phyloP scores from a whole-genome alignment of 92 coral and sea anemone genomes.

The Porites cylindrica region DNA sequence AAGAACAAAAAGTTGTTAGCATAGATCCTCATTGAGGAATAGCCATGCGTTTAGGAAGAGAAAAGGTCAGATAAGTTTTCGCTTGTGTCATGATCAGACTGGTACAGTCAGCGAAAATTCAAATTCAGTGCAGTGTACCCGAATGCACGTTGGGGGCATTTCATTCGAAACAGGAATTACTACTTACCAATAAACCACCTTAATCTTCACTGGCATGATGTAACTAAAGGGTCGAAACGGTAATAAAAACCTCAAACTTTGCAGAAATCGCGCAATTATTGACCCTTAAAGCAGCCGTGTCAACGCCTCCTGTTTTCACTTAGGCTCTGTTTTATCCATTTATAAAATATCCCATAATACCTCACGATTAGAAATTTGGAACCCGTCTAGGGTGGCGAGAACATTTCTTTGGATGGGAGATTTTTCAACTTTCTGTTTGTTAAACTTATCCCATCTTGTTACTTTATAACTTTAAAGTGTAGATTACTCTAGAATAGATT shows the following conservation, averaged over 20 bases:
- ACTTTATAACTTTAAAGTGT: no score
- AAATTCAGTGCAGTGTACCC: no score
- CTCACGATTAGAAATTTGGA: neutral
- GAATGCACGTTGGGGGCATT: no score
- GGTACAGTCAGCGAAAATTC: no score
- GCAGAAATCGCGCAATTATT: neutral
- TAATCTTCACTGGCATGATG: slow-evolving; percentile 54
- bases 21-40: neutral
- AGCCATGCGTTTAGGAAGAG: neutral
- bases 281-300: neutral
- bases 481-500: no score
- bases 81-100: neutral
- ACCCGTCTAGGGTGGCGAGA: neutral
- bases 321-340: neutral
- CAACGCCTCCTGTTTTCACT: neutral
- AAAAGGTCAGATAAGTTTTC: neutral
- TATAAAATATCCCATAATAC: slow-evolving; percentile 10
- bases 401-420: neutral
- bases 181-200: slow-evolving; percentile 58
- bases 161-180: neutral
- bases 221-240: slow-evolving; percentile 20
- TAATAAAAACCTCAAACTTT: slow-evolving; percentile 28
- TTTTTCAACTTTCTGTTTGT: neutral
- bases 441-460: no score
- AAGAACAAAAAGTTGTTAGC: neutral